Base-by-base conservation (phyloP, 2,113 vertebrate species). In the Galemys pyrenaicus region DNA sequence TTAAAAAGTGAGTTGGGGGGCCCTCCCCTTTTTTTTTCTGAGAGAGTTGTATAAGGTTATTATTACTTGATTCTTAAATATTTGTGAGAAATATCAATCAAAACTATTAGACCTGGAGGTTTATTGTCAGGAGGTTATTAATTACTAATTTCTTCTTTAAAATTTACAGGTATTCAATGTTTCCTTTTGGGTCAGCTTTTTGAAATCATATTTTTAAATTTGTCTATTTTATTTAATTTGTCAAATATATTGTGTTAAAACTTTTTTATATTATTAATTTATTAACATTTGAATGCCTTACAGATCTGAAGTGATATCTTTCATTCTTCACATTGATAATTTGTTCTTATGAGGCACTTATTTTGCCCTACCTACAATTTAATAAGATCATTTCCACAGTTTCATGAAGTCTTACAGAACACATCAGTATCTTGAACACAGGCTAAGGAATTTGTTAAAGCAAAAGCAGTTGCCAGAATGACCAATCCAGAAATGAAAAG, bases 61-160 rank as follows among this genome's bases (percentile, higher is more conserved):
- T 92, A 71, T n/a, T 71, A 41, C 54, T 73, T n/a, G 3, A 70
- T 62, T 87, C 16, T 44, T 81, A 87, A 80, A 87, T 44, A 24
- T 93, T 80, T 81, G n/a, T 80, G 20, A 54, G 37, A 65, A 87
- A 54, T 87, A 87, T n/a, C 75, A 73, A 20, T 79, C 11, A 93
- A 71, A 16, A 12, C 22, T 17, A 81, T n/a, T 19, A 92, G 39
- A 20, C 20, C 41, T 24, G 12, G 46, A 81, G 68, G 73, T 44
- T 41, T 28, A 81, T 87, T 81, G 8, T 24, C 35, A 64, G 16
- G 39, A 35, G 30, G 37, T 54, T 81, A 87, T 51, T 83, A 83
- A 51, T 54, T 67, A 73, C 22, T 44, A 44, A 81, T 35, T 73
- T n/a, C 11, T 35, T 64, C 70, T 81, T 41, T 12, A n/a, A 41